These are phyloP conservation scores for Drosophila ustulata DNA, from an alignment of 2,888 invertebrate genomes.

Conservation along the genomic window DNA sequence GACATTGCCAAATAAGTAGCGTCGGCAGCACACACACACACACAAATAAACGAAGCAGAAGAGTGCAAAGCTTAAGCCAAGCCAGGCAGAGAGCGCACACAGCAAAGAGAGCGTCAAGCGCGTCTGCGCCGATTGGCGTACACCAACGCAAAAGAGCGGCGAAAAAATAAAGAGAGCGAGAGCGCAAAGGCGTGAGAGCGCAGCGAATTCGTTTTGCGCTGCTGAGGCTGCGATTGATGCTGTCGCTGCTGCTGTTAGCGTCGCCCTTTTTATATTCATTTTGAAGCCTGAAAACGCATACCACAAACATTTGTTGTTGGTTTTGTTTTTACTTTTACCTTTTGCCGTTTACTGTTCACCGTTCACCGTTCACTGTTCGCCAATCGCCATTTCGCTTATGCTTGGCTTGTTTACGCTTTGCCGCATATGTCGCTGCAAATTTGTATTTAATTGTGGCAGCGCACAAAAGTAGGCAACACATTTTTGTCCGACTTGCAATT, in stretches of 20 bases:
- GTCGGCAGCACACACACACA: slow-evolving; percentile 32
- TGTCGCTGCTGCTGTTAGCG: slow-evolving; percentile 32
- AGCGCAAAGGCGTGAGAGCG: slow-evolving; percentile 7
- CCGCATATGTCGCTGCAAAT: slow-evolving; percentile 76
- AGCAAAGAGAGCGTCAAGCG: slow-evolving; percentile 25
- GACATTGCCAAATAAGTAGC: slow-evolving; percentile 65
- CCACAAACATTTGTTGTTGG: slow-evolving; percentile 42
- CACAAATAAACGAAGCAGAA: slow-evolving; percentile 17
- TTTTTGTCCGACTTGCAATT: slow-evolving; percentile 6
- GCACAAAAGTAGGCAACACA: slow-evolving; percentile 57
- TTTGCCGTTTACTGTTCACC: slow-evolving; percentile 20
- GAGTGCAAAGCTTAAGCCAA: neutral
- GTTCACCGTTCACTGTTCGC: slow-evolving; percentile 8
- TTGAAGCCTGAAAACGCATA: slow-evolving; percentile 28
- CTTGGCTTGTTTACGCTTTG: slow-evolving; percentile 75
- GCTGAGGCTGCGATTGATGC: slow-evolving; percentile 7
- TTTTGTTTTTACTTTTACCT: slow-evolving; percentile 40
- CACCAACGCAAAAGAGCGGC: slow-evolving; percentile 58
- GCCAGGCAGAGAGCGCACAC: slow-evolving; percentile 4
- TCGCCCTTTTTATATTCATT: slow-evolving; percentile 57
- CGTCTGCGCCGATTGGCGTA: slow-evolving; percentile 60
- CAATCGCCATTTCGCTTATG: slow-evolving; percentile 35
- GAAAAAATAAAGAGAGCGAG: neutral
- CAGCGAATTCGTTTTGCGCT: slow-evolving; percentile 4
- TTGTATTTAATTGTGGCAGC: slow-evolving; percentile 68